phyloP scores from a whole-genome alignment of 1,140 invertebrate genomes.

The Uloborus diversus region DNA sequence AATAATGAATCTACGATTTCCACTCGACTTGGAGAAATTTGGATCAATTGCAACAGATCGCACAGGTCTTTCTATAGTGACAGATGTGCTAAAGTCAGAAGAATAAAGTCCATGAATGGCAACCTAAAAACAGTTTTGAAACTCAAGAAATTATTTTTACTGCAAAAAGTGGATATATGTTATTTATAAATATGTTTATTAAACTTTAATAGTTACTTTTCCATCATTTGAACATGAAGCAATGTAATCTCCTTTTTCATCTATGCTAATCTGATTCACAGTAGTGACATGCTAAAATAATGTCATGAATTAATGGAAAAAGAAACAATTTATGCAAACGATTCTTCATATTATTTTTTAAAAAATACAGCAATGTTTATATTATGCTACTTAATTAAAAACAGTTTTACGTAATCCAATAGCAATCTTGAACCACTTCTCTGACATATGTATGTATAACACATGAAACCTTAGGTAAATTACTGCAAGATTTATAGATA shows the following conservation, averaged over 20 bases:
- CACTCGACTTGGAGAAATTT: slow-evolving; percentile 78
- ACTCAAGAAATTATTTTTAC: neutral
- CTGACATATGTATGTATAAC: no score
- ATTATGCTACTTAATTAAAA: no score
- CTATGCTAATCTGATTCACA: slow-evolving; percentile 94
- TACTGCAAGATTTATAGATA: no score
- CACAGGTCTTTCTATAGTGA: slow-evolving; percentile 82
- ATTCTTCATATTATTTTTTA: no score
- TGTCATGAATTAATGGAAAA: slow-evolving; percentile 1
- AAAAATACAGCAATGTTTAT: no score
- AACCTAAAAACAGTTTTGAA: slow-evolving; percentile 19
- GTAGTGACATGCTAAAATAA: slow-evolving; percentile 78
- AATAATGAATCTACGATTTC: slow-evolving; percentile 83
- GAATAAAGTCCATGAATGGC: slow-evolving; percentile 77
- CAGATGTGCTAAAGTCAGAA: slow-evolving; percentile 80
- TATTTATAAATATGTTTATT: neutral
- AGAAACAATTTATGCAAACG: neutral
- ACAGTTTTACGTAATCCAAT: no score
- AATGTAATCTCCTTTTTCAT: slow-evolving; percentile 88
- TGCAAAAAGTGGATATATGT: neutral
- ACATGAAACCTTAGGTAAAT: no score
- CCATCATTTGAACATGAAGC: slow-evolving; percentile 97
- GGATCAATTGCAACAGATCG: slow-evolving; percentile 92
- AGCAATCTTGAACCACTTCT: no score
- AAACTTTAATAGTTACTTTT: slow-evolving; percentile 70